Evolutionary conservation across 2,797 vertebrate genomes (phyloP).

Genomic region (Peromyscus aztecus): DNA sequence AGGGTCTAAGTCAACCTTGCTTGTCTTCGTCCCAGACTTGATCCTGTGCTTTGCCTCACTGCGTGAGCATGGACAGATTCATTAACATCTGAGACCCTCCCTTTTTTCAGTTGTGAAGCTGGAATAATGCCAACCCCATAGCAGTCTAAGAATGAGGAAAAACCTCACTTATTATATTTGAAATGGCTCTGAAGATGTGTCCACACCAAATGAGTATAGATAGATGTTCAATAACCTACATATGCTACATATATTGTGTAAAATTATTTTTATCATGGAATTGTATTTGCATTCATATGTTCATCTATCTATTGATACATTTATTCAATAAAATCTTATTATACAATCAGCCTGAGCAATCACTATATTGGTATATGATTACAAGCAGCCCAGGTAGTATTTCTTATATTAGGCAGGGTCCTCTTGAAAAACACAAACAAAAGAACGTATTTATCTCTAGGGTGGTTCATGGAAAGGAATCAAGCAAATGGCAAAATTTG

Average conservation of each 20-base stretch:
- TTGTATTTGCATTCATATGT: background rate
- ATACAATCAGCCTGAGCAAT: background rate
- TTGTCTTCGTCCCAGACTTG: background rate
- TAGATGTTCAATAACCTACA: background rate
- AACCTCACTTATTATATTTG: background rate
- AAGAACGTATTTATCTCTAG: background rate
- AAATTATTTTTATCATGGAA: slow-evolving; percentile 5
- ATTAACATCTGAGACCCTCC: background rate
- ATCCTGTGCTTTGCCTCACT: background rate
- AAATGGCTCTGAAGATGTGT: slow-evolving; percentile 18
- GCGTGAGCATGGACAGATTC: background rate
- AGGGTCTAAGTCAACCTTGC: no score
- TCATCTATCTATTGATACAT: background rate
- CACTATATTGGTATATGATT: background rate
- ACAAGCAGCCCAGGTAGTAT: background rate
- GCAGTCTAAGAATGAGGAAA: background rate
- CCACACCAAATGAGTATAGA: background rate
- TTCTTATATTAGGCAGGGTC: background rate
- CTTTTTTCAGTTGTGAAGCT: background rate
- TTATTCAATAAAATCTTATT: background rate
- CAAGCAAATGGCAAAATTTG: background rate
- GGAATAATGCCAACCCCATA: background rate
- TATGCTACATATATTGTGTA: background rate
- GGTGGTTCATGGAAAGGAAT: background rate
- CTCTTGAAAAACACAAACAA: background rate